Evolutionary conservation across 2,888 invertebrate genomes (phyloP).

Genomic region (Orchestes rusci): DNA sequence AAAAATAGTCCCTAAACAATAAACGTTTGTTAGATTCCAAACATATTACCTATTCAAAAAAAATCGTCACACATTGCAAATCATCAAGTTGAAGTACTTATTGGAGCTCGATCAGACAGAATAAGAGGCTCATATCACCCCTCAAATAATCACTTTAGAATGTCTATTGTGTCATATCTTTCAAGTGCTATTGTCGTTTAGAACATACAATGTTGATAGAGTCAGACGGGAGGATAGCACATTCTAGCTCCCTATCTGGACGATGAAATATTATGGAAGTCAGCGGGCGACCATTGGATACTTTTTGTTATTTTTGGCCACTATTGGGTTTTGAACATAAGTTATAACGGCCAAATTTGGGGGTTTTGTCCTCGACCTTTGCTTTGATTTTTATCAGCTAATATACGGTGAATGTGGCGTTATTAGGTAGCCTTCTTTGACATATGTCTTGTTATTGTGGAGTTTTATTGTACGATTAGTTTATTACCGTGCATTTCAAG

Average conservation of each 20-base stretch:
- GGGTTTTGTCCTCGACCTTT: constrained; percentile 8
- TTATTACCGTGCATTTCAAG: too few species aligned
- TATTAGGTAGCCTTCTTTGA: too few species aligned
- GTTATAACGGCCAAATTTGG: constrained; percentile 19
- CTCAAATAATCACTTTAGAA: constrained; percentile 18
- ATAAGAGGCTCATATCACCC: constrained; percentile 27
- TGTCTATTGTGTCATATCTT: constrained; percentile 16
- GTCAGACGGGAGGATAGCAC: background rate
- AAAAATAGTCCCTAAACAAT: background rate
- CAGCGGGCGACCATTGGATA: constrained; percentile 19
- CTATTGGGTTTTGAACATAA: constrained; percentile 20
- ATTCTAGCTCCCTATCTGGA: constrained; percentile 8
- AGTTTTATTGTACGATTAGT: too few species aligned
- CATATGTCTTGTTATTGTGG: too few species aligned
- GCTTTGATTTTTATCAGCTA: constrained; percentile 16
- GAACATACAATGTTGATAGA: constrained; percentile 1
- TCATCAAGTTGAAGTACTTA: constrained; percentile 4
- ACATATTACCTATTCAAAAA: constrained; percentile 4
- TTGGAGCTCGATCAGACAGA: constrained; percentile 27
- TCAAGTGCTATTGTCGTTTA: constrained; percentile 15
- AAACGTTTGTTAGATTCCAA: too few species aligned
- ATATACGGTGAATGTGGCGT: too few species aligned
- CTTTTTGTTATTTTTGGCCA: constrained; percentile 23
- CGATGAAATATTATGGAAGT: constrained; percentile 16
- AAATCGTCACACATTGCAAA: constrained; percentile 14